These are phyloP conservation scores for Noctua fimbriata DNA, from an alignment of 2,888 invertebrate genomes.

Conservation along the genomic window DNA sequence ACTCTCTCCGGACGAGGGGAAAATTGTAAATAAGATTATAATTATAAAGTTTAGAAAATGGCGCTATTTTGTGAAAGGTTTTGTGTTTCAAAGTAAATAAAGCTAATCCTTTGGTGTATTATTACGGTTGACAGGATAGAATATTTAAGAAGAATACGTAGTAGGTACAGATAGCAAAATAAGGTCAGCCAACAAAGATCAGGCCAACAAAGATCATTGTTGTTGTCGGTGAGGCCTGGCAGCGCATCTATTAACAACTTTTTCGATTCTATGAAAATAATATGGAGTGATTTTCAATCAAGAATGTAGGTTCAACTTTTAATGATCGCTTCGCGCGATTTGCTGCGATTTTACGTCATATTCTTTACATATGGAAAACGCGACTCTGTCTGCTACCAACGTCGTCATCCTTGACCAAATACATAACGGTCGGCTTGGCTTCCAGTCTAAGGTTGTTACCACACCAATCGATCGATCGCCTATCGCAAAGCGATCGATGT, in stretches of 20 bases:
- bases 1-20: conserved; percentile 1
- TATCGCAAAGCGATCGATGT: too few species aligned
- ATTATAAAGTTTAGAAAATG: conserved; percentile 26
- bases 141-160: conserved; percentile 1
- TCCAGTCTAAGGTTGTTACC: too few species aligned
- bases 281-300: neutral
- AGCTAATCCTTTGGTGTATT: conserved; percentile 13
- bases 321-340: neutral
- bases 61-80: conserved; percentile 21
- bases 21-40: conserved; percentile 37
- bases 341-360: neutral
- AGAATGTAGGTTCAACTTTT: neutral
- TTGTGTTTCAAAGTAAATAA: conserved; percentile 33
- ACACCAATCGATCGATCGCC: too few species aligned
- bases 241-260: neutral
- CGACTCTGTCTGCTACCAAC: too few species aligned
- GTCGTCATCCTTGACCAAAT: too few species aligned
- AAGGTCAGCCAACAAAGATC: neutral
- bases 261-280: neutral
- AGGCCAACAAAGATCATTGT: neutral
- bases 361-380: neutral
- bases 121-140: conserved; percentile 4
- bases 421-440: neutral
- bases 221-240: neutral
- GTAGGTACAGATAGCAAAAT: neutral